These are phyloP conservation scores for Acleris cristana DNA, from an alignment of 2,888 invertebrate genomes.

Conservation along the genomic window DNA sequence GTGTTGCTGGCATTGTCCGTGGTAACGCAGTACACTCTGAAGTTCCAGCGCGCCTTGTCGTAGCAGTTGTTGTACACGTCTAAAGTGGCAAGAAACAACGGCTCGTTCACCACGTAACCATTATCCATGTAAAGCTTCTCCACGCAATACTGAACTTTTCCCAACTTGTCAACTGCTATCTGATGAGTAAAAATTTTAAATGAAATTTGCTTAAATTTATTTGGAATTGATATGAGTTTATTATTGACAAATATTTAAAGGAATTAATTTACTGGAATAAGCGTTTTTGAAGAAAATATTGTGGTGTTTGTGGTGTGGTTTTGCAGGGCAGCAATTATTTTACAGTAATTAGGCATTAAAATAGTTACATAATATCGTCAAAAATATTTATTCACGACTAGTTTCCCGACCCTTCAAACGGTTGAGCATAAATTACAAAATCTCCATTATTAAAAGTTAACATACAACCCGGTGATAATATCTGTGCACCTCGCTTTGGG, in stretches of 20 bases:
- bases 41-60: slow-evolving; percentile 52
- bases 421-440: too few relatives aligned
- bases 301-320: too few relatives aligned
- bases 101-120: slow-evolving; percentile 65
- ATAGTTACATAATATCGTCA: too few relatives aligned
- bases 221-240: neutral
- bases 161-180: slow-evolving; percentile 64
- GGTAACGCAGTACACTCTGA: slow-evolving; percentile 48
- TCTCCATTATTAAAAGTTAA: too few relatives aligned
- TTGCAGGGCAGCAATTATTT: too few relatives aligned
- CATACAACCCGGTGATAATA: too few relatives aligned
- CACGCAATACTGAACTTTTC: slow-evolving; percentile 79
- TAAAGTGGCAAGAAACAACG: slow-evolving; percentile 39
- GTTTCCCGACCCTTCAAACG: too few relatives aligned
- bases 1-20: slow-evolving; percentile 64
- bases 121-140: slow-evolving; percentile 75
- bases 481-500: too few relatives aligned
- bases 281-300: neutral
- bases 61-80: slow-evolving; percentile 54
- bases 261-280: neutral
- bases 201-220: neutral
- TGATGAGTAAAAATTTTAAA: slow-evolving; percentile 34
- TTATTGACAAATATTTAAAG: too few relatives aligned
- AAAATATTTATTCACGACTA: too few relatives aligned
- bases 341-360: too few relatives aligned